A percentile compares a stretch with the other conserved stretches of the same genome.
Conservation (phyloP, 2,797 vertebrate genomes). For the Urosaurus nigricauda region DNA sequence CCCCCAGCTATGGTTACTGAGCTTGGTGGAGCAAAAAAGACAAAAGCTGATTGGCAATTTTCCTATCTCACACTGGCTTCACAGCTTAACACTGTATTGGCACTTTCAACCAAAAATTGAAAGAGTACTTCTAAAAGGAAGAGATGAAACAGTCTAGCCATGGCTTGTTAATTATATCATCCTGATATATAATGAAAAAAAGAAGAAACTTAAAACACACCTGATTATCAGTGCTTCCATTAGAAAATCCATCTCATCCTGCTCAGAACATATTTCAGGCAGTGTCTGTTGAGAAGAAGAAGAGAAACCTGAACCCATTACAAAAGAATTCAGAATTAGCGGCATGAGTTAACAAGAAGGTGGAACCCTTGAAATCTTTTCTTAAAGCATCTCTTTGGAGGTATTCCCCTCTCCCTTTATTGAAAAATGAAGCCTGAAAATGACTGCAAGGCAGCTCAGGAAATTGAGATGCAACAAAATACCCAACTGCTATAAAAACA, state of each 20-base stretch:
- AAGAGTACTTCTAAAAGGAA: background rate
- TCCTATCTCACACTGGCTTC: background rate
- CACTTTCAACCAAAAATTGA: background rate
- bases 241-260: conserved; percentile 95
- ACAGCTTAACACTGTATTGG: background rate
- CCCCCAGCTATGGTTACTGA: background rate
- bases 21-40: no score
- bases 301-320: conserved; percentile 23
- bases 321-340: conserved; percentile 24
- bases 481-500: background rate
- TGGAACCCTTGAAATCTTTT: background rate
- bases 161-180: background rate
- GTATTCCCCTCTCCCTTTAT: background rate
- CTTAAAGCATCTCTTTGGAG: background rate
- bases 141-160: background rate
- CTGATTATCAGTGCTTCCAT: conserved; percentile 95
- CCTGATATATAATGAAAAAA: background rate
- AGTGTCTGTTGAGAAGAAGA: conserved; percentile 83
- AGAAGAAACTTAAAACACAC: conserved; percentile 70
- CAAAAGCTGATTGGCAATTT: background rate
- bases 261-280: conserved; percentile 94
- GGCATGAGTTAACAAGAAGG: background rate
- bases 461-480: conserved; percentile 17
- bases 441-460: background rate
- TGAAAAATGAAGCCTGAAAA: background rate